Percentiles rank a stretch among this genome's conserved stretches.
Conservation (phyloP, 1,140 invertebrate species). For the Micrasema minimum region DNA sequence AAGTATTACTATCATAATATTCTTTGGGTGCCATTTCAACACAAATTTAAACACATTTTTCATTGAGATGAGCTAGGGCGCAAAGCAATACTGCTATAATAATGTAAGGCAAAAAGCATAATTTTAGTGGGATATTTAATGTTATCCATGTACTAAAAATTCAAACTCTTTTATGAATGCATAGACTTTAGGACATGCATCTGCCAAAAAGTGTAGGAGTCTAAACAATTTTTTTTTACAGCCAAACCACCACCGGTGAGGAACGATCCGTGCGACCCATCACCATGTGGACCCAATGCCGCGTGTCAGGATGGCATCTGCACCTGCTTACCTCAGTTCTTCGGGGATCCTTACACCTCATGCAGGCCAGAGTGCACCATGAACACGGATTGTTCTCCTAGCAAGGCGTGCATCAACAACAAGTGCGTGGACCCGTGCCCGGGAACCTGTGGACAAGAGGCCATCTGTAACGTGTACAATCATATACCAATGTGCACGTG, state of each 20-base stretch:
- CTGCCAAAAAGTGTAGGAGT: no score
- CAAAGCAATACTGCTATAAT: no score
- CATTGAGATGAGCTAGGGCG: no score
- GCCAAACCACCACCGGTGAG: conserved; percentile 62
- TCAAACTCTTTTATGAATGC: no score
- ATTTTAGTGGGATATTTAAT: no score
- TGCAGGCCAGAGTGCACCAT: conserved; percentile 75
- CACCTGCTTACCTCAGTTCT: conserved; percentile 71
- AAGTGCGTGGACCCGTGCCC: conserved; percentile 82
- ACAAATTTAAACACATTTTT: no score
- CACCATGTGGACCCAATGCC: conserved; percentile 79
- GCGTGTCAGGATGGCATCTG: conserved; percentile 73
- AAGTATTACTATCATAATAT: no score
- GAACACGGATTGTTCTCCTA: conserved; percentile 72
- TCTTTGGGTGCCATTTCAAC: no score
- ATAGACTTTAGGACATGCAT: no score
- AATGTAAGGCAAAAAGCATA: no score
- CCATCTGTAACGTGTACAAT: conserved; percentile 75
- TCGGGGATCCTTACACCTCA: conserved; percentile 71
- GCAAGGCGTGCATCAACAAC: conserved; percentile 76
- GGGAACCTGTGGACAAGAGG: conserved; percentile 76
- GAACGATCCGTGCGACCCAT: conserved; percentile 75
- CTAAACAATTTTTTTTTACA: conserved; percentile 56
- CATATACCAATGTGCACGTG: conserved; percentile 80
- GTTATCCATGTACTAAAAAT: no score